A percentile compares a stretch with the other conserved stretches of the same genome.
Conservation (phyloP, 2,113 vertebrate species). For the Muntiacus muntjak region DNA sequence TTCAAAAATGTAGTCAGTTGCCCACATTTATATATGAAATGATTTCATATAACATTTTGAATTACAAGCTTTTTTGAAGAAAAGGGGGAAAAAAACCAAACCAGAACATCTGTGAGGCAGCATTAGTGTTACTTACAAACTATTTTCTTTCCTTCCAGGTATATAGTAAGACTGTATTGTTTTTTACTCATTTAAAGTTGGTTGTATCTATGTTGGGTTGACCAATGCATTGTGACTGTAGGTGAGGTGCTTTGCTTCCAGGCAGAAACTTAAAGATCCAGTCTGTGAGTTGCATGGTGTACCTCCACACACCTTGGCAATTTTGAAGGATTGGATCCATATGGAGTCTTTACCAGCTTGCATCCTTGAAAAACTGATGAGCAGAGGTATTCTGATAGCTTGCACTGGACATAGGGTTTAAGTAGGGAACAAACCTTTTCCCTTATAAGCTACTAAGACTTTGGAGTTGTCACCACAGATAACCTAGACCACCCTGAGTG, state of each 20-base stretch:
- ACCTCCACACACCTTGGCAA: neutral
- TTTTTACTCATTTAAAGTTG: neutral
- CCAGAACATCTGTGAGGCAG: neutral
- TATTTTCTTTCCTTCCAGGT: neutral
- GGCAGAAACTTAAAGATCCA: neutral
- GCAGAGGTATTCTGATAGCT: neutral
- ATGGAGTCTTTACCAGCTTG: neutral
- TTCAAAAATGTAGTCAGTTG: neutral
- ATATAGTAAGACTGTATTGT: neutral
- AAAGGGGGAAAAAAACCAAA: neutral
- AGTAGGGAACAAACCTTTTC: neutral
- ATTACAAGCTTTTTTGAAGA: neutral
- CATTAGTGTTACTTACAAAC: neutral
- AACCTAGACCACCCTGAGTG: neutral
- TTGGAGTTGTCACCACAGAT: neutral
- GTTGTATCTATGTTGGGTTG: neutral
- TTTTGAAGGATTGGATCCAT: neutral
- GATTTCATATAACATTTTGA: neutral
- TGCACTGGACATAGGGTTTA: neutral
- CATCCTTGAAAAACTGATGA: neutral
- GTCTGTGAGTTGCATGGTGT: neutral
- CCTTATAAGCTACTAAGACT: neutral
- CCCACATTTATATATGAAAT: neutral
- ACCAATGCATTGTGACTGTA: neutral
- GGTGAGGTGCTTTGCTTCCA: neutral